phyloP scores from a whole-genome alignment of 2,113 vertebrate genomes.

The Perca fluviatilis region DNA sequence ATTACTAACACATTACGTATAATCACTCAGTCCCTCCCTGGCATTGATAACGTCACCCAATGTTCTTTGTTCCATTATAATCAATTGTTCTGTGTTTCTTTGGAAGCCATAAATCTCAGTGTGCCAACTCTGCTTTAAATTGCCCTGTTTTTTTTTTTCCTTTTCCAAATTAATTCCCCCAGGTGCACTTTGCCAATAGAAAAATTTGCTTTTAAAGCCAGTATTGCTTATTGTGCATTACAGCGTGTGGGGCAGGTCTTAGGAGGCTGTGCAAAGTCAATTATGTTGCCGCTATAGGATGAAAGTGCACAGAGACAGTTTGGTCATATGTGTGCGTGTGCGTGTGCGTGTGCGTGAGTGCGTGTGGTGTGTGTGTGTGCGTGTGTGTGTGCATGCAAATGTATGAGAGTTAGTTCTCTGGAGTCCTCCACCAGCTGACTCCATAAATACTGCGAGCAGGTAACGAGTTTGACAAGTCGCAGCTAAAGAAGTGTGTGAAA shows the following conservation, averaged over 20 bases:
- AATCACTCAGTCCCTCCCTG: constrained; percentile 34
- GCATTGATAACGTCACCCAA: constrained; percentile 35
- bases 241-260: constrained; percentile 40
- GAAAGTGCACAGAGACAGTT: constrained; percentile 24
- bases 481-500: constrained; percentile 48
- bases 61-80: constrained; percentile 60
- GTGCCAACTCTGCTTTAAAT: constrained; percentile 61
- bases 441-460: constrained; percentile 37
- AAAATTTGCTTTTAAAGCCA: constrained; percentile 54
- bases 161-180: constrained; percentile 65
- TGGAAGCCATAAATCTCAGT: constrained; percentile 72
- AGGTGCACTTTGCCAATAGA: constrained; percentile 48
- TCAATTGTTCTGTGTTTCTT: constrained; percentile 67
- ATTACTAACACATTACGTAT: constrained; percentile 15
- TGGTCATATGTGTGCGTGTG: not conserved
- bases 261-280: constrained; percentile 64
- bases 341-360: not conserved
- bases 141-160: constrained; percentile 61
- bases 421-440: constrained; percentile 49
- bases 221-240: constrained; percentile 63
- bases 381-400: constrained; percentile 5
- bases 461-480: constrained; percentile 40
- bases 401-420: constrained; percentile 15
- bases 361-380: not conserved
- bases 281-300: constrained; percentile 60